Conservation (phyloP, 1,140 invertebrate genomes). For the Pseudoatta argentina region DNA sequence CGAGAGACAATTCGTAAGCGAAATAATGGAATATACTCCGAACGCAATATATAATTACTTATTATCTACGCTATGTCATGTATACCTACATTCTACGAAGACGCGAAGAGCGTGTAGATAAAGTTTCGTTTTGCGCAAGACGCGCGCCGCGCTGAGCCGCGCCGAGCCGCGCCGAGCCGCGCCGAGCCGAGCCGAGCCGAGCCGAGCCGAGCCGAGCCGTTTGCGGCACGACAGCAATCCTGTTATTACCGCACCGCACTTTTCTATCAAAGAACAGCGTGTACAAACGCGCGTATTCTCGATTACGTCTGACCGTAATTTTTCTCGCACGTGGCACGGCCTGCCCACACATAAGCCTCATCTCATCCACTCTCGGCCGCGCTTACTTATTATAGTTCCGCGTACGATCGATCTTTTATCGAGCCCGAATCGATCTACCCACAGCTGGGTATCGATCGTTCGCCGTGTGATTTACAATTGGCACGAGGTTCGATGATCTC, state of each 20-base stretch:
- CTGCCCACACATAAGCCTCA: slow-evolving; percentile 41
- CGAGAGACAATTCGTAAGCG: not conserved
- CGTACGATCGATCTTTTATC: slow-evolving; percentile 56
- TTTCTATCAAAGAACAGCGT: slow-evolving; percentile 45
- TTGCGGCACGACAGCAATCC: slow-evolving; percentile 21
- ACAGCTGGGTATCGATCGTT: slow-evolving; percentile 49
- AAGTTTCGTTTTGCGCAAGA: slow-evolving; percentile 36
- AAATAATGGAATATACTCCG: not conserved
- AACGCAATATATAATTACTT: slow-evolving; percentile 58
- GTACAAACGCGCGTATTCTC: slow-evolving; percentile 5
- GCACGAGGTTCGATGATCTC: slow-evolving; percentile 35
- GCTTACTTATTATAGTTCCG: slow-evolving; percentile 50
- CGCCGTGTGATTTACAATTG: slow-evolving; percentile 49
- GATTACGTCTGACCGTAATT: slow-evolving; percentile 43
- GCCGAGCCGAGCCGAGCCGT: not conserved
- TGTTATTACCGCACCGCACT: slow-evolving; percentile 36
- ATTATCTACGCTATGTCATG: slow-evolving; percentile 7
- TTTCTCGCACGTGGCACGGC: slow-evolving; percentile 52
- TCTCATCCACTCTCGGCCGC: slow-evolving; percentile 30
- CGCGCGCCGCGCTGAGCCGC: not conserved
- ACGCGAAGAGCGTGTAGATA: slow-evolving; percentile 7
- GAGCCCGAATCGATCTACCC: slow-evolving; percentile 53
- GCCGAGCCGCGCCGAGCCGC: not conserved
- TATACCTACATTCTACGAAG: not conserved
- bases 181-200: not conserved